Conservation (phyloP, 1,140 invertebrate genomes). For the Eriosoma lanigerum region DNA sequence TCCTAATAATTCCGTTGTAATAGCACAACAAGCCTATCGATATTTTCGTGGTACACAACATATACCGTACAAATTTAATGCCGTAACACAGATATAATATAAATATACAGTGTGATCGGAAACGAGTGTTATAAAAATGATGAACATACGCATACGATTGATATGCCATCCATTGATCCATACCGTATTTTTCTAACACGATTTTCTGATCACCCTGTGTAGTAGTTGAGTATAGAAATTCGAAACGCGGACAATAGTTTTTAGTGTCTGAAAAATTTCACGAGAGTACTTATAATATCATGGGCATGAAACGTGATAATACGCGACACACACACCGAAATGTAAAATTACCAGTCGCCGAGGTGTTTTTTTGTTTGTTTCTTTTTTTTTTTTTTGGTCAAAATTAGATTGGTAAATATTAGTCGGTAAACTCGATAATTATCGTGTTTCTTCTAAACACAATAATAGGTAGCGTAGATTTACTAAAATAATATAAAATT, state of each 20-base stretch:
- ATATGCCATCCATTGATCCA: too few relatives aligned
- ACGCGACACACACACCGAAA: neutral
- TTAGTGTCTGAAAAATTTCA: too few relatives aligned
- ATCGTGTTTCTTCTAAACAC: neutral
- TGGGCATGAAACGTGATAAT: constrained; percentile 3
- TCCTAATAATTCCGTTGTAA: constrained; percentile 1
- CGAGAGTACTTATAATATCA: too few relatives aligned
- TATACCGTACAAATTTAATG: constrained; percentile 1
- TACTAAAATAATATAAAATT: too few relatives aligned
- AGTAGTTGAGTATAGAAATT: too few relatives aligned
- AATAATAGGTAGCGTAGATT: too few relatives aligned
- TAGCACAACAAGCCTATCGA: neutral
- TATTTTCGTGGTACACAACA: neutral
- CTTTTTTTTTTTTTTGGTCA: neutral
- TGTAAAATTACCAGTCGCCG: neutral
- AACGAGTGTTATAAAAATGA: too few relatives aligned
- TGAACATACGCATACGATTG: too few relatives aligned
- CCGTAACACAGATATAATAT: neutral
- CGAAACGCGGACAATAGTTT: too few relatives aligned
- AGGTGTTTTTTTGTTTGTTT: too few relatives aligned
- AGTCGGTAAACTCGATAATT: neutral
- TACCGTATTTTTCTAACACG: too few relatives aligned
- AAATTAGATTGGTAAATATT: constrained; percentile 24
- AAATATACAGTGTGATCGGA: neutral
- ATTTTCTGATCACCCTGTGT: too few relatives aligned